Evolutionary conservation across 2,797 vertebrate genomes (phyloP).

Genomic region (Falco concolor): DNA sequence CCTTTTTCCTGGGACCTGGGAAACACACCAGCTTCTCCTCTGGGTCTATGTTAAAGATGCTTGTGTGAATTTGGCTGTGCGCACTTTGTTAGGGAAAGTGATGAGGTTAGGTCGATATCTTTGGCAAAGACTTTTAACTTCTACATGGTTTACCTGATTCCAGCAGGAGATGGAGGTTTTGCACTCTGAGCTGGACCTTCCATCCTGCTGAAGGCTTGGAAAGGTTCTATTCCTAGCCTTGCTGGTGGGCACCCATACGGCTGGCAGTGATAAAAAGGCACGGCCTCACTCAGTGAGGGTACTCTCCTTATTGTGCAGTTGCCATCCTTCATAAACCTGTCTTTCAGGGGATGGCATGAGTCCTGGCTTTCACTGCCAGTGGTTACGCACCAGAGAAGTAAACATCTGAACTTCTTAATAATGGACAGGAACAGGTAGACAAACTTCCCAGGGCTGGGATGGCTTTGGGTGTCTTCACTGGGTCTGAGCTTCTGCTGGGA

Average conservation of each 20-base stretch:
- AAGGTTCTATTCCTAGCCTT: neutral
- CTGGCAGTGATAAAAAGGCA: neutral
- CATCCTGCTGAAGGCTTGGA: neutral
- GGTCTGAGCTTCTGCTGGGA: neutral
- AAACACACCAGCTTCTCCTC: neutral
- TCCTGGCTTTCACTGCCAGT: neutral
- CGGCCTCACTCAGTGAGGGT: no score
- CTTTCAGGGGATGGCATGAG: neutral
- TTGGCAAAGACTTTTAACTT: neutral
- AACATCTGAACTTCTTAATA: neutral
- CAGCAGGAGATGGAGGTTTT: neutral
- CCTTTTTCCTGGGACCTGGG: neutral
- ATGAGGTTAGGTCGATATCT: neutral
- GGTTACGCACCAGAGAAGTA: neutral
- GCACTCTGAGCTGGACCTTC: neutral
- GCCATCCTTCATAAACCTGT: neutral
- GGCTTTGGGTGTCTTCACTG: neutral
- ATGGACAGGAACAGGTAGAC: neutral
- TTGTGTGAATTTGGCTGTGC: neutral
- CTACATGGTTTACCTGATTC: neutral
- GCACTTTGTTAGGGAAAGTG: neutral
- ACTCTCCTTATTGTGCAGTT: neutral
- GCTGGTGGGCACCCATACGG: accelerated
- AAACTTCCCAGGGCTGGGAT: neutral
- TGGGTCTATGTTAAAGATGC: neutral